Evolutionary conservation across 2,888 invertebrate species (phyloP), one percentile per base, ranked within the genome.

Genomic region (Parascotia fuliginaria): DNA sequence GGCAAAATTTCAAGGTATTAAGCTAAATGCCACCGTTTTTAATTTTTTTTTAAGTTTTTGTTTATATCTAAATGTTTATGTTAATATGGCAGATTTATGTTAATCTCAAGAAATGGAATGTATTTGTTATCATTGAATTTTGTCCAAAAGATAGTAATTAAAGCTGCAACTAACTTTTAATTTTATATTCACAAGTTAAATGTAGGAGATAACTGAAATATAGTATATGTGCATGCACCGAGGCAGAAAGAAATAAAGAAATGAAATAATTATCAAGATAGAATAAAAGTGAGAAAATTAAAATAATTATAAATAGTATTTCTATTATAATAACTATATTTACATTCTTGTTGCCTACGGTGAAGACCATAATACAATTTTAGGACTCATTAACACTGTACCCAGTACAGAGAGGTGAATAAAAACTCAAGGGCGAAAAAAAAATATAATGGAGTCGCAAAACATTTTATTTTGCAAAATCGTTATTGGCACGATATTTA

Each of bases 41-140:
- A 22, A 29, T 32, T 39, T 15, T 1, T 16, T 6, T 5, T 40
- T 3, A 5, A n/a, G 5, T 3, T 3, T 4, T 9, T 42, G n/a
- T 31, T 24, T 3, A 24, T 12, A 3, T 4, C 9, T 29, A 12
- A 16, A 14, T 13, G 13, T 15, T 33, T 15, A 28, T 22, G 13
- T 38, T 16, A 13, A n/a, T 39, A 29, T 31, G 15, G 16, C 14
- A 42, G 34, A 27, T 19, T 15, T 14, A 28, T 22, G 34, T 44
- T 52, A 55, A 66, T 64, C 61, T 64, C 61, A 61, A 37, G 15
- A 34, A 42, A 32, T 56, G 67, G 67, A 66, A 66, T 67, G 65
- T 65, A 40, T 39, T 43, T 7, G 9, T 32, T 32, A n/a, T 19
- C 24, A 28, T 52, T 39, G 32, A 46, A 37, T 49, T 42, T 36